Evolutionary conservation across 2,113 vertebrate species (phyloP), one percentile per base, ranked within the genome.

Genomic region (Nettapus auritus): DNA sequence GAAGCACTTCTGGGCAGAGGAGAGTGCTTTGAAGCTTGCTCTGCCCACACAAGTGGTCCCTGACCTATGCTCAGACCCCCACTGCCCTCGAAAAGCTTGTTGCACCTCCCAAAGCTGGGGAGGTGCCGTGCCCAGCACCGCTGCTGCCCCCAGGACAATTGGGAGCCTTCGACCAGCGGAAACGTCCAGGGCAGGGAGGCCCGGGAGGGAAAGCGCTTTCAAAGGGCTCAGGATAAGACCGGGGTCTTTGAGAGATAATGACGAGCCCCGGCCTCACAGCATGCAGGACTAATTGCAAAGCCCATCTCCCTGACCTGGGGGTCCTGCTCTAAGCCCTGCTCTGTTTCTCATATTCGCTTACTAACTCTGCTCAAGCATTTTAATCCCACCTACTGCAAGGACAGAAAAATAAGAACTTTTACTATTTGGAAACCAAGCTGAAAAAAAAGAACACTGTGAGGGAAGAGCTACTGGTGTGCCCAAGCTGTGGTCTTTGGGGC

Each of bases 231-330:
- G 33, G 86, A 57, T 57, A 88, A 94, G 77, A 40, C 13, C 7
- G 1, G 33, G 36, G 60, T 68, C 73, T 93, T 73, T 57, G 62
- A n/a, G 80, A 94, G 83, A 69, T 94, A 93, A 88, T 85, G 74
- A 29, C 69, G 62, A 25, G 6, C 31, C 66, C 70, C 8, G 42
- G 77, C 62, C 88, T 59, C 82, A 75, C 88, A 84, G 90, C 94
- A 92, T n/a, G 92, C 83, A 89, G n/a, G 93, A 91, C 94, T 93
- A 93, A 96, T 95, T 94, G 93, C 88, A 94, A 96, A 96, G 67
- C 66, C 74, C 92, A 93, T 84, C 80, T 93, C 40, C 57, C 68
- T 76, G 83, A 92, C 86, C 86, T 6, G 2, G 33, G 64, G 42
- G 59, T 90, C 90, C 82, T 48, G 29, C 60, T 52, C 82, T 93